Evolutionary conservation across 1,140 invertebrate genomes (phyloP).

Genomic region (Heliconius congener): DNA sequence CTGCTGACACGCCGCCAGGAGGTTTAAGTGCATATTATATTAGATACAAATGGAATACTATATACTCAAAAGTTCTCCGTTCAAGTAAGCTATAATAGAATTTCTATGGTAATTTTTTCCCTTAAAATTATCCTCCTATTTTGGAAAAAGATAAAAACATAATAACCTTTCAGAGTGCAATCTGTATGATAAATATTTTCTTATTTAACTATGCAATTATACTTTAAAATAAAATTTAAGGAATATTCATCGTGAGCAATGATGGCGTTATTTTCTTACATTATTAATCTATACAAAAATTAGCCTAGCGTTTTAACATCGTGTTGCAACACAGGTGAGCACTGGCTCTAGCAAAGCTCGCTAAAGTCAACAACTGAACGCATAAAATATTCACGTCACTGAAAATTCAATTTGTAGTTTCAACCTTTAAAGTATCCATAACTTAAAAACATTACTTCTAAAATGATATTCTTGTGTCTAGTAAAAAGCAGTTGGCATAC

Average conservation of each 20-base stretch:
- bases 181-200: too few species aligned
- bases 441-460: slow-evolving; percentile 32
- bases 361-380: slow-evolving; percentile 51
- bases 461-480: background rate
- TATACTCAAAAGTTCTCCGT: background rate
- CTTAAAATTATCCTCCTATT: too few species aligned
- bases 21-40: slow-evolving; percentile 31
- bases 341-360: slow-evolving; percentile 41
- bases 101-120: background rate
- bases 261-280: background rate
- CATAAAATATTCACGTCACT: slow-evolving; percentile 64
- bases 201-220: too few species aligned
- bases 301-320: background rate
- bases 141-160: too few species aligned
- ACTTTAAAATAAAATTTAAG: background rate
- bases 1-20: slow-evolving; percentile 39
- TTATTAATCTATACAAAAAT: background rate
- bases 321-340: background rate
- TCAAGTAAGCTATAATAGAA: background rate
- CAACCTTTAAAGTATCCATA: slow-evolving; percentile 46
- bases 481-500: too few species aligned
- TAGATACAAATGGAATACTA: slow-evolving; percentile 11
- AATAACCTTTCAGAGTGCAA: background rate
- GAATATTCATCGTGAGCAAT: background rate
- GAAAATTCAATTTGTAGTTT: slow-evolving; percentile 69